Base-by-base conservation (phyloP, 2,888 invertebrate genomes). In the Gymnosoma rotundatum region DNA sequence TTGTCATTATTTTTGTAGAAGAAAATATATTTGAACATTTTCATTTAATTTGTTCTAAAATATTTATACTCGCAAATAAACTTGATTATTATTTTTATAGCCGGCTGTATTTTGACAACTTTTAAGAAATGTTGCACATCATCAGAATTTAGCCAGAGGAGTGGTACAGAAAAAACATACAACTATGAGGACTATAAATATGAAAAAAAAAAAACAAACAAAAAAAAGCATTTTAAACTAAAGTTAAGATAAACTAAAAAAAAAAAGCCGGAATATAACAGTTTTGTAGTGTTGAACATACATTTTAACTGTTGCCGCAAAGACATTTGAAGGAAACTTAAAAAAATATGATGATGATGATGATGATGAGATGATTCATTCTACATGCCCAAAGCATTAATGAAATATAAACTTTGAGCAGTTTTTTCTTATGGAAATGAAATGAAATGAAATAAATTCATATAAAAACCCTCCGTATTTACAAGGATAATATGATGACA, bases 401-500 rank as follows among this genome's bases (percentile, higher is more conserved):
- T 63, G 69, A 75, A 69, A 75, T 75, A 75, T 56, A 81, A 81
- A 81, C 69, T 81, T 81, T 48, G 54, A 63, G 48, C 63, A 56
- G 56, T 56, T 61, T 18, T 18, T 38, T 38, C 5, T 52, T 56
- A n/a, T 42, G 18, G 14, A 63, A 63, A 63, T 56, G 42, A 79
- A 69, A 63, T 56, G 42, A 79, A 69, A 73, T 72, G 18, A 73
- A 69, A 73, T 48, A 58, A 83, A 76, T 61, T 80, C 20, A 58
- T 54, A 58, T 54, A 66, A 64, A 60, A 67, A 45, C 42, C 14
- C 61, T 63, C 20, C 16, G 5, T 50, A n/a, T 54, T 67, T 73
- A 75, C 83, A 83, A 79, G 70, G 70, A 83, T 79, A 83, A 79
- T 54, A 72, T 66, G 74, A 79, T 83, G 83, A 75, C 75, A 83